Conservation (phyloP, 2,113 vertebrate species). For the Thomomys bottae region DNA sequence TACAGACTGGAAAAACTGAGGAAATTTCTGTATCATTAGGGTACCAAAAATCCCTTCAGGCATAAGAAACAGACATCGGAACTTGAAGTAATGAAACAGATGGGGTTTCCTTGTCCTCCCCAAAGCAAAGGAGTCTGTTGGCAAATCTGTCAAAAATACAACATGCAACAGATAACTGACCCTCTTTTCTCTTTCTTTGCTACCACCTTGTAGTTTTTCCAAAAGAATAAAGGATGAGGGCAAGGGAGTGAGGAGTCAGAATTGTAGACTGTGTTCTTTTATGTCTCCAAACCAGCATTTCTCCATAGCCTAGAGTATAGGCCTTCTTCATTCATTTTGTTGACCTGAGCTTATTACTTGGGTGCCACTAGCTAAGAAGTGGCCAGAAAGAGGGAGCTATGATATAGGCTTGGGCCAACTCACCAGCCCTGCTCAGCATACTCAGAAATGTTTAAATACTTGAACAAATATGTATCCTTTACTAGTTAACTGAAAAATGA, state of each 20-base stretch:
- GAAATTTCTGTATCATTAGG: background rate
- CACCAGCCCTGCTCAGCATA: no score
- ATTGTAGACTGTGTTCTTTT: background rate
- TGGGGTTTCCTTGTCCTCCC: background rate
- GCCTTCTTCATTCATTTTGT: background rate
- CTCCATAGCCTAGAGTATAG: background rate
- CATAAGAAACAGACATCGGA: background rate
- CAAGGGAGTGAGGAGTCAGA: background rate
- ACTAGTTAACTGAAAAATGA: background rate
- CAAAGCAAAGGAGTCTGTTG: background rate
- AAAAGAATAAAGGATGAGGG: background rate
- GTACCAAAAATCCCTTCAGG: background rate
- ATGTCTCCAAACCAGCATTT: background rate
- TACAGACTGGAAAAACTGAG: background rate
- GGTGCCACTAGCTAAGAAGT: background rate
- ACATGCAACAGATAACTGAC: no score
- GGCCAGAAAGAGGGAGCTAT: background rate
- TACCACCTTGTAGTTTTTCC: background rate
- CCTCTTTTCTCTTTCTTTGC: background rate
- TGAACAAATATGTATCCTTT: background rate
- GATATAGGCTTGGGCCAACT: background rate
- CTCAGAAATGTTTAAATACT: background rate
- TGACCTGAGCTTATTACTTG: slow-evolving; percentile 1
- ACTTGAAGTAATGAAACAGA: background rate
- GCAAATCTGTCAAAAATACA: background rate